Evolutionary conservation across 2,797 vertebrate genomes (phyloP).

Genomic region (Anolis apletophallus): DNA sequence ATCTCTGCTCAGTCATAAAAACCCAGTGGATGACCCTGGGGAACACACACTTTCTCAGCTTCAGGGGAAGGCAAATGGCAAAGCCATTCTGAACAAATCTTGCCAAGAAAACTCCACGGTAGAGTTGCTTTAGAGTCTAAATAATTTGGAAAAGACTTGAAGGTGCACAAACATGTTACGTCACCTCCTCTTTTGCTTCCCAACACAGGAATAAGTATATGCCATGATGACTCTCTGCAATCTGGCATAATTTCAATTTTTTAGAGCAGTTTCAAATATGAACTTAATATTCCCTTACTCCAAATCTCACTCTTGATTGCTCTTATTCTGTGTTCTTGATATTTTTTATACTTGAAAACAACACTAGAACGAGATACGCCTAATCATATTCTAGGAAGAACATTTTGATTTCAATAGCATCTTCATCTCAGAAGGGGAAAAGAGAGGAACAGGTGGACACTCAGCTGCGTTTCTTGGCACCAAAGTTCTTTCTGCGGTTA

Average conservation of each 20-base stretch:
- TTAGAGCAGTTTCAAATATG: slow-evolving; percentile 24
- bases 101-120: too few relatives aligned
- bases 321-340: slow-evolving; percentile 34
- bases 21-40: too few relatives aligned
- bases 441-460: slow-evolving; percentile 30
- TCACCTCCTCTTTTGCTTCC: slow-evolving; percentile 1
- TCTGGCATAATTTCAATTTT: slow-evolving; percentile 23
- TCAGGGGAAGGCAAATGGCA: too few relatives aligned
- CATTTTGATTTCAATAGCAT: slow-evolving; percentile 41
- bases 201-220: slow-evolving; percentile 5
- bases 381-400: slow-evolving; percentile 48
- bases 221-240: slow-evolving; percentile 38
- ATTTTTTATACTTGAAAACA: slow-evolving; percentile 52
- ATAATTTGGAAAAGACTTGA: too few relatives aligned
- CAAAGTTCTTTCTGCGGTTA: slow-evolving; percentile 74
- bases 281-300: not conserved
- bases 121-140: too few relatives aligned
- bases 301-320: slow-evolving; percentile 23
- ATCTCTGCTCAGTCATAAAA: too few relatives aligned
- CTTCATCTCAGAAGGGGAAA: slow-evolving; percentile 53
- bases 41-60: too few relatives aligned
- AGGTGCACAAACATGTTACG: not conserved
- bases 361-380: slow-evolving; percentile 56
- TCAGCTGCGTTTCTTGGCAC: slow-evolving; percentile 55
- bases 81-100: too few relatives aligned